Conservation (phyloP, 2,888 invertebrate genomes). For the Zhengitettix transpicula region DNA sequence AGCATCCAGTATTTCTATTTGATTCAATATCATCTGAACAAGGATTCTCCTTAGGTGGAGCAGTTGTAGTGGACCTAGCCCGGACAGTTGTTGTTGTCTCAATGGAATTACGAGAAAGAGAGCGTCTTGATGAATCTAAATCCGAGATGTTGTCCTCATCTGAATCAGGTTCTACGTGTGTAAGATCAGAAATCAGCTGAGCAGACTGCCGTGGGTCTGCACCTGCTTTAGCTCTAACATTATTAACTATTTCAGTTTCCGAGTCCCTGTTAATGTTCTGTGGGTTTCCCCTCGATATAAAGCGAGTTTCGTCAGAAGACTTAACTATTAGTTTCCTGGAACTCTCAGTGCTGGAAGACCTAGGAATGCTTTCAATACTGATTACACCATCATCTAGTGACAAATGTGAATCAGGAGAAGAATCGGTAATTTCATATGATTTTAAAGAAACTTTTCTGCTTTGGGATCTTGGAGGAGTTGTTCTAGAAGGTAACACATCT, state of each 20-base stretch:
- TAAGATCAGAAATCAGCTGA: not conserved
- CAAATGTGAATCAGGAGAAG: too few relatives aligned
- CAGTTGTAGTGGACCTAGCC: constrained; percentile 2
- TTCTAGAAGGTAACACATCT: not conserved
- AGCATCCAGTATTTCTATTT: constrained; percentile 6
- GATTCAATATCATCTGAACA: constrained; percentile 6
- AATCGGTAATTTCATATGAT: too few relatives aligned
- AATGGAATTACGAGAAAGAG: constrained; percentile 10
- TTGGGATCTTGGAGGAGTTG: not conserved
- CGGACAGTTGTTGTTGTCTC: constrained; percentile 4
- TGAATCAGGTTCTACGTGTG: not conserved
- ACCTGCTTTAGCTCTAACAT: not conserved
- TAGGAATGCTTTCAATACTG: too few relatives aligned
- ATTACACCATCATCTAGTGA: too few relatives aligned
- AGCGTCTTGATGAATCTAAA: constrained; percentile 3
- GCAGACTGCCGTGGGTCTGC: not conserved
- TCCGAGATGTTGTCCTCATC: not conserved
- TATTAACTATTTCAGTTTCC: too few relatives aligned
- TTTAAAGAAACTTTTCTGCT: too few relatives aligned
- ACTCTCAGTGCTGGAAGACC: too few relatives aligned
- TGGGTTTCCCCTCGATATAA: too few relatives aligned
- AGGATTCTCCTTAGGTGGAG: constrained; percentile 5
- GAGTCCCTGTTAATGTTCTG: too few relatives aligned
- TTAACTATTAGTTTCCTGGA: too few relatives aligned
- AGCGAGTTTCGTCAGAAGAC: too few relatives aligned